Base-by-base conservation (phyloP, 1,140 invertebrate species). In the Diachasma alloeum region DNA sequence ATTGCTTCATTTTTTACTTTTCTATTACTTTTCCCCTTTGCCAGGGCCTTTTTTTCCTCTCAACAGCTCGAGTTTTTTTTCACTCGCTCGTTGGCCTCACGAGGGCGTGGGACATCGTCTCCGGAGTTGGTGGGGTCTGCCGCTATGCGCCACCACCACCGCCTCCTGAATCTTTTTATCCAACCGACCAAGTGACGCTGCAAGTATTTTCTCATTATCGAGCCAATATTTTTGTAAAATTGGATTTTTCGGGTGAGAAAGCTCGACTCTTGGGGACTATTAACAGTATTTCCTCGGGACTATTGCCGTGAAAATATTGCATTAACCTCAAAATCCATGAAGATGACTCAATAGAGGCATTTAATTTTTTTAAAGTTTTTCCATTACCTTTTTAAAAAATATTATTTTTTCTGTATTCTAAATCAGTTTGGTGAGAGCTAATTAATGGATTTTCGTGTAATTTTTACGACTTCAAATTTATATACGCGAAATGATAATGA, bases 211-310 rank as follows among this genome's bases (percentile, higher is more conserved):
- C 80, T 81, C 80, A 82, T 84, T 82, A 84, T 75, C 74, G 76
- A 74, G 70, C 79, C 75, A 75, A 82, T 84, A 84, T 84, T 84
- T 84, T 84, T 82, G 77, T 84, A 84, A 84, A 84, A 84, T 84
- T 84, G 80, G 79, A 84, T 82, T 84, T 76, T 82, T 77, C 80
- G 80, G 81, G 24, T 63, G 59, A 63, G 59, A 31, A 63, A 63
- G 11, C 59, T 63, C 13, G 59, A 19, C 48, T 63, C 8, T 19
- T 26, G 24, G 0, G 31, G 2, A 31, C 2, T 31, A n/a, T n/a
- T n/a, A 3, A 2, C 31, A 31, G 31, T 31, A 6, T 3, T 3
- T 2, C 31, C 2, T 6, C 31, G 31, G 31, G 31, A 31, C 2
- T 31, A 31, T 31, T 31, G 31, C 6, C n/a, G n/a, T n/a, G n/a